phyloP scores from a whole-genome alignment of 2,797 vertebrate species.

The Trachops cirrhosus region DNA sequence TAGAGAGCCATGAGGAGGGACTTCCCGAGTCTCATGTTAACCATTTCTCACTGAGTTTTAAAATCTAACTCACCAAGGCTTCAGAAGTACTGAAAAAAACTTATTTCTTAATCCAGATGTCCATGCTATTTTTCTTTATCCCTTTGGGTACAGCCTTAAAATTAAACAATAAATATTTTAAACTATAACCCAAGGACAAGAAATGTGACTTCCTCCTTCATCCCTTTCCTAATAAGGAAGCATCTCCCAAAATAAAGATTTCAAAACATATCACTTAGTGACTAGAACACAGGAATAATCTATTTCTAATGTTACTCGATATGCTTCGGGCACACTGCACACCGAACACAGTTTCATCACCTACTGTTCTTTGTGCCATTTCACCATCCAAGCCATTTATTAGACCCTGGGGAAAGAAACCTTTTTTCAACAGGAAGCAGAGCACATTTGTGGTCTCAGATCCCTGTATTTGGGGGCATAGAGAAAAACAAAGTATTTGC shows the following conservation, averaged over 20 bases:
- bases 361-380: slow-evolving; percentile 2
- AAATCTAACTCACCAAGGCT: slow-evolving; percentile 11
- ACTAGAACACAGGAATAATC: not conserved
- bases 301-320: not conserved
- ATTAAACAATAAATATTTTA: not conserved
- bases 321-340: not conserved
- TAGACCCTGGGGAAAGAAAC: not conserved
- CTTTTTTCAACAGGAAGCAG: slow-evolving; percentile 46
- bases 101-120: slow-evolving; percentile 1
- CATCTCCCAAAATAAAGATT: slow-evolving; percentile 27
- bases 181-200: slow-evolving; percentile 25
- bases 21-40: not conserved
- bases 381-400: not conserved
- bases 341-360: slow-evolving; percentile 4
- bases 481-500: slow-evolving; percentile 38
- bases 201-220: not conserved
- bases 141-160: not conserved
- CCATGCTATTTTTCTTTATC: slow-evolving; percentile 11
- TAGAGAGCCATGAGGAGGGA: not conserved
- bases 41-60: not conserved
- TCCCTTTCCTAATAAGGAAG: not conserved
- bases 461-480: not conserved
- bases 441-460: slow-evolving; percentile 42
- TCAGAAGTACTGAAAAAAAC: slow-evolving; percentile 11
- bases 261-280: slow-evolving; percentile 4